Base-by-base conservation (phyloP, 2,113 vertebrate species). In the Boulengeromyrus knoepffleri region DNA sequence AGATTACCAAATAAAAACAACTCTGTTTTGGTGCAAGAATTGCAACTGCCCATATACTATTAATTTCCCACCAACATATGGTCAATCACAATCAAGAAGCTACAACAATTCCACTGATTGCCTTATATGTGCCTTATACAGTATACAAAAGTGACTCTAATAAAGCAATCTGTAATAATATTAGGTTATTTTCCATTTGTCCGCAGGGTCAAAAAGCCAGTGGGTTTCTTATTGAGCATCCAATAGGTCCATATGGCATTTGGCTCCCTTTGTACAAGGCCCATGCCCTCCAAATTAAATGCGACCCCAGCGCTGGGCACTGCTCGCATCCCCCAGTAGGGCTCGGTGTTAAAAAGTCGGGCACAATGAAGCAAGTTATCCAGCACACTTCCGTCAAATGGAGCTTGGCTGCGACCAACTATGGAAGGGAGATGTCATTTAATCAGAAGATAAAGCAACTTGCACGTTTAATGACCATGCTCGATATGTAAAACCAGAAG, bases 221-320 rank as follows among this genome's bases (percentile, higher is more conserved):
- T 85, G 45, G 39, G 21, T 85, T 46, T 12, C 24, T 47, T 45
- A 85, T 0, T 46, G 39, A 24, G 19, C 83, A n/a, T 85, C 83
- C 45, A 85, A 47, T 19, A 47, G 83, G 83, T 47, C 83, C 83
- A 46, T 46, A 85, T 85, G 83, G 83, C 83, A 85, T 85, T 46
- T 85, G 83, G 45, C 39, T 47, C 7, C 83, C 83, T 85, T 85
- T 85, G 83, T 46, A 47, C 19, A 85, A 85, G 83, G 83, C 83
- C 83, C 24, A 46, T 85, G 83, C 83, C 83, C 83, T 85, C 83
- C 83, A 85, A 85, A 85, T 85, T 45, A 85, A 85, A 85, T 46
- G 83, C 83, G 39, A 85, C 39, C 83, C 45, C 27, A 70, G n/a
- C n/a, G 27, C 62, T 85, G 83, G 39, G 8, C 39, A 45, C 83